Conservation (phyloP, 2,888 invertebrate species). For the Himalopsyche kuldschensis region DNA sequence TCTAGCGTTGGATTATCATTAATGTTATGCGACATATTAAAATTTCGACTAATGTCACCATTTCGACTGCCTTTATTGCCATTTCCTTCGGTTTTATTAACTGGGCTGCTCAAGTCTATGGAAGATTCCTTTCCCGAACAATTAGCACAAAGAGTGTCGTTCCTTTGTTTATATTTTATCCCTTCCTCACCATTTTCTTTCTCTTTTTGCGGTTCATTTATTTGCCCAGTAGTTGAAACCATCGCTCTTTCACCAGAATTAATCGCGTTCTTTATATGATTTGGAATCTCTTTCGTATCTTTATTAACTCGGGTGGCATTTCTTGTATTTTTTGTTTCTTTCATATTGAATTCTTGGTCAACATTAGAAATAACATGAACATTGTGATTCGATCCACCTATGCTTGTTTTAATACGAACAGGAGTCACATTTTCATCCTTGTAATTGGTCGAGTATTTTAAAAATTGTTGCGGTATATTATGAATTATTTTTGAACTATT, state of each 20-base stretch:
- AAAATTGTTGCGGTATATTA: background rate
- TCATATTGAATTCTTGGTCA: background rate
- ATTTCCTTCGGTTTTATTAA: background rate
- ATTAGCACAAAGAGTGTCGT: constrained; percentile 3
- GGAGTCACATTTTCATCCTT: background rate
- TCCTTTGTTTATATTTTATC: background rate
- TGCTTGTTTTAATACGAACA: background rate
- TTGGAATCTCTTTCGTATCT: background rate
- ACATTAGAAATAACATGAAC: background rate
- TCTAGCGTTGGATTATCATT: background rate
- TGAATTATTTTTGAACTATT: background rate
- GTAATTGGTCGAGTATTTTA: background rate
- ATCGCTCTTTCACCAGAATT: background rate
- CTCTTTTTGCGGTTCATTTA: background rate
- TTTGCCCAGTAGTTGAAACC: background rate
- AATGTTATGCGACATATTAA: background rate
- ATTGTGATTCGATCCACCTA: no score
- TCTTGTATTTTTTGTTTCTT: background rate
- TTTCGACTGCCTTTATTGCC: background rate
- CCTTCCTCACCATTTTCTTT: background rate
- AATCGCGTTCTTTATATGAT: background rate
- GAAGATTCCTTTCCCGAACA: background rate
- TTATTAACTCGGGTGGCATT: background rate
- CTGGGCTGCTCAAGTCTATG: background rate
- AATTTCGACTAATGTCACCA: background rate